A percentile compares a stretch with the other conserved stretches of the same genome.
Evolutionary conservation across 2,113 vertebrate genomes (phyloP).

Genomic region (Forbesichthys agassizii): DNA sequence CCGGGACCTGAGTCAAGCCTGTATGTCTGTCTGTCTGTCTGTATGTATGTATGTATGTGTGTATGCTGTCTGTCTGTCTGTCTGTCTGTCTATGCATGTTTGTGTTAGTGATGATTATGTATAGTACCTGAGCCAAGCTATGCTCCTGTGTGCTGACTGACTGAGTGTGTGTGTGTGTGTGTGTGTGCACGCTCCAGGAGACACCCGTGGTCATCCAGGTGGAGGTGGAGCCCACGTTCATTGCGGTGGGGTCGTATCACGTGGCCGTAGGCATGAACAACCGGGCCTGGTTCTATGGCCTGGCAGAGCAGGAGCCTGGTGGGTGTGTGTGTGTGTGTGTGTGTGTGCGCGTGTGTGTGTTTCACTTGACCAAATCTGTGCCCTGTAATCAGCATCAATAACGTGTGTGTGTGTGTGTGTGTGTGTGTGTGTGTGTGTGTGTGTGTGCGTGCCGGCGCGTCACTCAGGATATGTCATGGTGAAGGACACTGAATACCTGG

Average conservation of each 20-base stretch:
- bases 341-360: slow-evolving; percentile 49
- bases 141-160: too few species aligned
- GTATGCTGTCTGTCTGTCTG: too few species aligned
- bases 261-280: slow-evolving; percentile 98
- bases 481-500: slow-evolving; percentile 93
- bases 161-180: not conserved
- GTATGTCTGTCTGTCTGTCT: not conserved
- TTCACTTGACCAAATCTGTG: not conserved
- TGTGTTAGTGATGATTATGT: too few species aligned
- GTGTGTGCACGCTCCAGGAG: slow-evolving; percentile 74
- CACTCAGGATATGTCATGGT: slow-evolving; percentile 83
- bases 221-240: slow-evolving; percentile 92
- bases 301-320: slow-evolving; percentile 81
- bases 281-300: slow-evolving; percentile 93
- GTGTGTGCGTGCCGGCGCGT: slow-evolving; percentile 18
- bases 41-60: not conserved
- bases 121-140: too few species aligned
- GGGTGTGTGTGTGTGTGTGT: slow-evolving; percentile 69
- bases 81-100: too few species aligned
- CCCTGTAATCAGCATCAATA: not conserved
- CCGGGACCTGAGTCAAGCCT: not conserved
- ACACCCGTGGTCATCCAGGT: slow-evolving; percentile 84
- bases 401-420: slow-evolving; percentile 2
- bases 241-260: slow-evolving; percentile 91
- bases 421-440: not conserved